Evolutionary conservation across 1,140 invertebrate genomes (phyloP).

Genomic region (Coelopa frigida): DNA sequence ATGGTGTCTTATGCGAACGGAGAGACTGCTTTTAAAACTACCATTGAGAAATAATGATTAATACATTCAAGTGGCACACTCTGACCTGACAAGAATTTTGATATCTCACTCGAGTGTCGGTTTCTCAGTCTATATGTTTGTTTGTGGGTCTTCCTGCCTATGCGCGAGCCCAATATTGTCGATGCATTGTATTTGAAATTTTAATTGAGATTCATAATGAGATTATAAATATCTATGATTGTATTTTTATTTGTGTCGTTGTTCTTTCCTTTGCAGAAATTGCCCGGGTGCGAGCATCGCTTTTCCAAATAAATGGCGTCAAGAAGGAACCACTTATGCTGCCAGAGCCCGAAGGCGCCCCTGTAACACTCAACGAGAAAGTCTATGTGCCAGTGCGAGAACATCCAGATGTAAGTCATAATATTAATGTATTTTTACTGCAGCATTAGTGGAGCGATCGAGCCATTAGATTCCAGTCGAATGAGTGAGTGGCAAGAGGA

Average conservation of each 20-base stretch:
- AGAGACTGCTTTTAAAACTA: too few species aligned
- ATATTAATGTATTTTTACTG: neutral
- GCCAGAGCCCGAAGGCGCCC: conserved; percentile 86
- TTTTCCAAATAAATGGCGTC: conserved; percentile 97
- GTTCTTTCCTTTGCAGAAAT: conserved; percentile 82
- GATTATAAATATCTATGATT: too few species aligned
- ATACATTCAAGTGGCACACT: too few species aligned
- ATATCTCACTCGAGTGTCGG: too few species aligned
- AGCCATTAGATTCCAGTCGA: too few species aligned
- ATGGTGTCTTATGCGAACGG: too few species aligned
- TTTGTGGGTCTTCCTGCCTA: too few species aligned
- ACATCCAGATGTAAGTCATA: conserved; percentile 95
- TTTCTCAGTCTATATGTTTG: too few species aligned
- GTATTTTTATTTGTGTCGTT: conserved; percentile 12
- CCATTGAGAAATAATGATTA: too few species aligned
- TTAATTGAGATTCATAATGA: neutral
- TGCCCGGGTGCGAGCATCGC: conserved; percentile 88
- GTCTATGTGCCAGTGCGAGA: conserved; percentile 99
- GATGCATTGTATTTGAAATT: neutral
- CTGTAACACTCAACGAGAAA: conserved; percentile 94
- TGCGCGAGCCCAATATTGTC: conserved; percentile 1
- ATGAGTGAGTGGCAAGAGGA: too few species aligned
- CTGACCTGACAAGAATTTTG: too few species aligned
- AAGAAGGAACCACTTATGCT: conserved; percentile 88
- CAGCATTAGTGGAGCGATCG: too few species aligned